Percentiles rank a stretch among this genome's conserved stretches.
phyloP scores from a whole-genome alignment of 2,888 invertebrate species.

The Acleris literana region DNA sequence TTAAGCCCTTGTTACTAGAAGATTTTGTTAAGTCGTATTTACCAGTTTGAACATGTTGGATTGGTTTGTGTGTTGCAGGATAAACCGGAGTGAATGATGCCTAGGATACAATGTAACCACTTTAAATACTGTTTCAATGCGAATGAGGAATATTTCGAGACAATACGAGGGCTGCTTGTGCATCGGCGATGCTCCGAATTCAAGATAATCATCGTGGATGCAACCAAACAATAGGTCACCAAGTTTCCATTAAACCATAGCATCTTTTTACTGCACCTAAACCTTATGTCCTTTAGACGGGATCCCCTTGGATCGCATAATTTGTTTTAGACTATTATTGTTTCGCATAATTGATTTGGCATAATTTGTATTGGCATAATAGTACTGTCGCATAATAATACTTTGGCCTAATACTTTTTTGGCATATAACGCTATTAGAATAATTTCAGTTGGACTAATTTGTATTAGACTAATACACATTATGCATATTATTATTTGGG shows the following conservation, averaged over 20 bases:
- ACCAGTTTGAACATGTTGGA: conserved; percentile 80
- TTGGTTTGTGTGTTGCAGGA: conserved; percentile 46
- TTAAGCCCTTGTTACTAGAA: not conserved
- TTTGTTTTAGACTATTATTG: too few relatives aligned
- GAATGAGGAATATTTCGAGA: conserved; percentile 59
- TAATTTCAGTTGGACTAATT: too few relatives aligned
- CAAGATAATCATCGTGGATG: conserved; percentile 61
- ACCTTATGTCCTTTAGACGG: too few relatives aligned
- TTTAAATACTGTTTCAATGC: conserved; percentile 65
- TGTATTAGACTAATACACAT: too few relatives aligned
- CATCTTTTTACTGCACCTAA: too few relatives aligned
- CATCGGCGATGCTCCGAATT: conserved; percentile 67
- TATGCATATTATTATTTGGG: too few relatives aligned
- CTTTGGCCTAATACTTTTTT: too few relatives aligned
- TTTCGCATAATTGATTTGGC: too few relatives aligned
- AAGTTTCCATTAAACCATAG: not conserved
- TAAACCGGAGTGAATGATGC: conserved; percentile 55
- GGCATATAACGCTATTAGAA: too few relatives aligned
- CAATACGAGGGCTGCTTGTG: conserved; percentile 60
- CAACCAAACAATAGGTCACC: conserved; percentile 49
- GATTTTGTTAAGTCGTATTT: conserved; percentile 37
- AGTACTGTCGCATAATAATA: too few relatives aligned
- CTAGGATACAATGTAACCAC: conserved; percentile 42
- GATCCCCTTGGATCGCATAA: too few relatives aligned
- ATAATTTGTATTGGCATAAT: too few relatives aligned